phyloP scores from a whole-genome alignment of 2,888 invertebrate species.

The Leistus spinibarbis region DNA sequence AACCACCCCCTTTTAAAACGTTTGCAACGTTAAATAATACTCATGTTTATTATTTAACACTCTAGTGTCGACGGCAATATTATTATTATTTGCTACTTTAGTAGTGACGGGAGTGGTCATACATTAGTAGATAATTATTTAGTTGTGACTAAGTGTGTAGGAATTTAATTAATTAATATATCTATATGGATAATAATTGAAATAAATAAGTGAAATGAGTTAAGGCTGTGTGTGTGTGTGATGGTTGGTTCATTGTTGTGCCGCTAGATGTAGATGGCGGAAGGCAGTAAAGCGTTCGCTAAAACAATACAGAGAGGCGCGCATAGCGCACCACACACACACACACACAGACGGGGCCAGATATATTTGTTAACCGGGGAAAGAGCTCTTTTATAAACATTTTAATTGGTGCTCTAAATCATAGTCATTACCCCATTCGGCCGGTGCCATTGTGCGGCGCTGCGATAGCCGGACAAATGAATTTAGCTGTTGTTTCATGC shows the following conservation, averaged over 20 bases:
- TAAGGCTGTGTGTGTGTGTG: not conserved
- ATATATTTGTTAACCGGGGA: conserved; percentile 46
- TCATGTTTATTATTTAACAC: not conserved
- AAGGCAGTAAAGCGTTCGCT: not conserved
- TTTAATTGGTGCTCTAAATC: conserved; percentile 57
- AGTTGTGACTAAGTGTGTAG: not conserved
- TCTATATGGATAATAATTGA: too few relatives aligned
- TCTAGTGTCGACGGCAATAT: not conserved
- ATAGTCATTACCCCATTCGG: conserved; percentile 51
- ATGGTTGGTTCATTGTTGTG: not conserved
- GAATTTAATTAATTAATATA: too few relatives aligned
- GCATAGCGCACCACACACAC: conserved; percentile 43
- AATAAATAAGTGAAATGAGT: not conserved
- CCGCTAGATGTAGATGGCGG: not conserved
- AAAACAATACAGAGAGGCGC: conserved; percentile 26
- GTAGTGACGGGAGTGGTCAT: too few relatives aligned
- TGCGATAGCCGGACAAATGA: conserved; percentile 48
- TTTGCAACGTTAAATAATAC: not conserved
- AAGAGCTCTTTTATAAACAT: conserved; percentile 53
- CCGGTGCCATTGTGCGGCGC: conserved; percentile 38
- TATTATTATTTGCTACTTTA: not conserved
- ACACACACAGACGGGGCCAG: conserved; percentile 41
- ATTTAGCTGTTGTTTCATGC: conserved; percentile 44
- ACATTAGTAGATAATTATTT: too few relatives aligned
- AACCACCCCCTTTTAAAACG: not conserved